Evolutionary conservation across 2,797 vertebrate species (phyloP).

Genomic region (Manis crassicaudata): DNA sequence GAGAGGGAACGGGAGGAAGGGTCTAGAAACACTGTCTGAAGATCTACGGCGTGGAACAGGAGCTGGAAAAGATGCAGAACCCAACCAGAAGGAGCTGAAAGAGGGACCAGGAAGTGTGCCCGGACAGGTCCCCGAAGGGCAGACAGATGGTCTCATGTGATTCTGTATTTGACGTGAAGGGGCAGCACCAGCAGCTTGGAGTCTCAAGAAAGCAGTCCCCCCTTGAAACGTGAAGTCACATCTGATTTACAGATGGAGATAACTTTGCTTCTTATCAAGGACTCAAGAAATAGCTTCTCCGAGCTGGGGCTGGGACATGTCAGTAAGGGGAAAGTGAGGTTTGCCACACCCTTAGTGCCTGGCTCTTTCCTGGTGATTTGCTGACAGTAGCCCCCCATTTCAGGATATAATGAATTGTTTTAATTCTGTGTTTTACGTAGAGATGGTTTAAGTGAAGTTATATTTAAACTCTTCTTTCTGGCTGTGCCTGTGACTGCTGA

Average conservation of each 20-base stretch:
- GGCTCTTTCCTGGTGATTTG: not conserved
- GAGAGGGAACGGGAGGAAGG: not conserved
- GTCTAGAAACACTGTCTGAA: not conserved
- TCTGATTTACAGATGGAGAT: not conserved
- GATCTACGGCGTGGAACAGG: not conserved
- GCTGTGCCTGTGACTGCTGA: not conserved
- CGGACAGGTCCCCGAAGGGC: not conserved
- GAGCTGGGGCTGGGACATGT: not conserved
- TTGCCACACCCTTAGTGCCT: not conserved
- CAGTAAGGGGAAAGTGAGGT: not conserved
- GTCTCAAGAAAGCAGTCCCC: not conserved
- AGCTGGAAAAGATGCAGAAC: not conserved
- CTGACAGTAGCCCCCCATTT: not conserved
- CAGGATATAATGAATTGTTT: not conserved
- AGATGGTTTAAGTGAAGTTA: not conserved
- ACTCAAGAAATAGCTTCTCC: not conserved
- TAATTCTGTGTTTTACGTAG: not conserved
- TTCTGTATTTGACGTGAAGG: not conserved
- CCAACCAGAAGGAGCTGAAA: not conserved
- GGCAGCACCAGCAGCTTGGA: not conserved
- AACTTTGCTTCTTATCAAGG: not conserved
- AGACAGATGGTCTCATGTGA: not conserved
- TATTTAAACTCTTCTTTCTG: not conserved
- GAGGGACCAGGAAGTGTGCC: not conserved
- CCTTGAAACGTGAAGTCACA: not conserved